phyloP scores from a whole-genome alignment of 2,797 vertebrate genomes.

The Melanogrammus aeglefinus region DNA sequence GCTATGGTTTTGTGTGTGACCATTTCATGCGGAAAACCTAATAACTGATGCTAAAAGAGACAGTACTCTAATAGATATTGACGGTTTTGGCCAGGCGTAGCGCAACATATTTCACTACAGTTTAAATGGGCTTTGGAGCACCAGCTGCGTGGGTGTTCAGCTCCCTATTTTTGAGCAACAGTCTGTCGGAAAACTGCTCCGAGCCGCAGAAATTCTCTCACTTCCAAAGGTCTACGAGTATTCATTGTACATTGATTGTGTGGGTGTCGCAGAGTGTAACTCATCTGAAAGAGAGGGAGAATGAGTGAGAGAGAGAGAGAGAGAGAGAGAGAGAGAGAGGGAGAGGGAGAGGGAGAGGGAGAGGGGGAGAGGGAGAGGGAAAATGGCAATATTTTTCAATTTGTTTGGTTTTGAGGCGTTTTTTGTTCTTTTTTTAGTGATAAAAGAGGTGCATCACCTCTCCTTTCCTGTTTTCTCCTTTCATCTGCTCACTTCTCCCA shows the following conservation, averaged over 20 bases:
- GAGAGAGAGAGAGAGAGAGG: too few relatives aligned
- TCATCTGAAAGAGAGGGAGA: background rate
- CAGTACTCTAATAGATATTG: background rate
- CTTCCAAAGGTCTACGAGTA: background rate
- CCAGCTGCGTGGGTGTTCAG: background rate
- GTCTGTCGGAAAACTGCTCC: background rate
- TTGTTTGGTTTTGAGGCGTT: background rate
- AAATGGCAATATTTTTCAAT: too few relatives aligned
- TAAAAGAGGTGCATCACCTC: background rate
- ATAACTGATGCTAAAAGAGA: background rate
- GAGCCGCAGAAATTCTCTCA: background rate
- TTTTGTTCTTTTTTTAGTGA: background rate
- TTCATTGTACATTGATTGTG: background rate
- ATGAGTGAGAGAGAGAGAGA: background rate
- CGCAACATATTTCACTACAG: too few relatives aligned
- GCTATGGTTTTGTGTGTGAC: too few relatives aligned
- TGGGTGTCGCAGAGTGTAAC: background rate
- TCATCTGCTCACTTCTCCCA: background rate
- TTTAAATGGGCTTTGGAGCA: background rate
- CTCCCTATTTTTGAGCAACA: background rate
- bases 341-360: background rate
- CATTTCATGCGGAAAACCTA: too few relatives aligned
- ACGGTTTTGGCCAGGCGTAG: background rate
- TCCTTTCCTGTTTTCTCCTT: background rate
- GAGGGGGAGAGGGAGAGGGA: too few relatives aligned